A percentile compares a stretch with the other conserved stretches of the same genome.
phyloP scores from a whole-genome alignment of 2,797 vertebrate species.

The Somateria mollissima region DNA sequence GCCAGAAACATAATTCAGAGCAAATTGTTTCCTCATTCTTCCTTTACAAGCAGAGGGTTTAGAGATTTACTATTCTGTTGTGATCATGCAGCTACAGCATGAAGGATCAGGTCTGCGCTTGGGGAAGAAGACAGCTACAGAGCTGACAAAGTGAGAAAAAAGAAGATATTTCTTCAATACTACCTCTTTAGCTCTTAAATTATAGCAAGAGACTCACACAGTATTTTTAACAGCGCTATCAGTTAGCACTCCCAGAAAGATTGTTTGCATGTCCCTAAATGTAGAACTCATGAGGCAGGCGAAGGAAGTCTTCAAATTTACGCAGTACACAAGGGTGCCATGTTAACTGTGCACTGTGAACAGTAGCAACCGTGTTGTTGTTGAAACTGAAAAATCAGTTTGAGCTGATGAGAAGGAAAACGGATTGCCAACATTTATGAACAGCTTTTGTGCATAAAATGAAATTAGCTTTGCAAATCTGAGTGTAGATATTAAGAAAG shows the following conservation, averaged over 20 bases:
- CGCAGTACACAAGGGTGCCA: background rate
- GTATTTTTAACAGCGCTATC: background rate
- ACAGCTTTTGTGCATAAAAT: background rate
- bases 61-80: conserved; percentile 1
- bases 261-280: background rate
- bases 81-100: background rate
- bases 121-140: background rate
- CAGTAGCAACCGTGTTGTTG: background rate
- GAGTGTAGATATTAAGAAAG: background rate
- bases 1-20: background rate
- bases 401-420: background rate
- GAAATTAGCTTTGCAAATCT: background rate
- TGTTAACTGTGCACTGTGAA: background rate
- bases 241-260: background rate
- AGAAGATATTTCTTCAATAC: background rate
- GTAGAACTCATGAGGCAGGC: background rate
- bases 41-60: background rate
- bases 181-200: background rate
- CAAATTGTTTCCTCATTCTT: background rate
- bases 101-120: background rate
- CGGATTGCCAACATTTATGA: fast-evolving
- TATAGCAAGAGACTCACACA: background rate
- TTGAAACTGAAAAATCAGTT: background rate
- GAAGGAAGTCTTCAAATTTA: background rate
- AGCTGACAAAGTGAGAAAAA: background rate